Conservation (phyloP, 2,797 vertebrate species). For the Enteromius paludinosus region DNA sequence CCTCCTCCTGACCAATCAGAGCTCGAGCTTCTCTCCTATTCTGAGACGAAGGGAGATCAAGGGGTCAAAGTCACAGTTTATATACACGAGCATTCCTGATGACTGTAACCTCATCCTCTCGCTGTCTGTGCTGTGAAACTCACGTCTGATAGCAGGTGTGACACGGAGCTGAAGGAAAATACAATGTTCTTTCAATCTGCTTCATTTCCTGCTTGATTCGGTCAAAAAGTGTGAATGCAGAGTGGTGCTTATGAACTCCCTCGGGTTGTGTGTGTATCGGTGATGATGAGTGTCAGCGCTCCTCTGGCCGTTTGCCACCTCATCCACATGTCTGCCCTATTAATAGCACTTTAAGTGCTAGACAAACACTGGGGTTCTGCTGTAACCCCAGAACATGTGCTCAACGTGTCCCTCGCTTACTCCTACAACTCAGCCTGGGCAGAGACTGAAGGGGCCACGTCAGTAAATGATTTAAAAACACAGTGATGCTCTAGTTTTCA, state of each 20-base stretch:
- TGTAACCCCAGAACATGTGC: constrained; percentile 33
- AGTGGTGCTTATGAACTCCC: not conserved
- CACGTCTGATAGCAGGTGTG: constrained; percentile 9
- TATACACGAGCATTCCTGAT: constrained; percentile 21
- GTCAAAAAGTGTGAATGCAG: constrained; percentile 6
- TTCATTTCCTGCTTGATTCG: not conserved
- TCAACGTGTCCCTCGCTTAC: constrained; percentile 4
- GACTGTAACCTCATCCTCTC: constrained; percentile 18
- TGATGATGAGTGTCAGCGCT: not conserved
- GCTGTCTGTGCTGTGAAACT: not conserved
- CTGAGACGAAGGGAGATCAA: constrained; percentile 6
- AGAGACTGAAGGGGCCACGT: not conserved
- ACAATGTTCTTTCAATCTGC: not conserved
- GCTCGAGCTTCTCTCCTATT: constrained; percentile 36
- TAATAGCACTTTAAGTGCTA: constrained; percentile 53
- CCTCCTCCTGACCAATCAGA: constrained; percentile 31
- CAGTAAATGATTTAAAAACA: not conserved
- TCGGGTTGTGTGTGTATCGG: constrained; percentile 1
- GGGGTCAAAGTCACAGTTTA: constrained; percentile 27
- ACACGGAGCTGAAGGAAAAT: not conserved
- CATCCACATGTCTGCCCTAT: constrained; percentile 47
- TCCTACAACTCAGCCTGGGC: not conserved
- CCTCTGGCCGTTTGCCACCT: constrained; percentile 47
- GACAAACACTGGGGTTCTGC: constrained; percentile 40
- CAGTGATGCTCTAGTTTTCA: not conserved